phyloP scores from a whole-genome alignment of 2,797 vertebrate species.

The Coregonus suidteri region DNA sequence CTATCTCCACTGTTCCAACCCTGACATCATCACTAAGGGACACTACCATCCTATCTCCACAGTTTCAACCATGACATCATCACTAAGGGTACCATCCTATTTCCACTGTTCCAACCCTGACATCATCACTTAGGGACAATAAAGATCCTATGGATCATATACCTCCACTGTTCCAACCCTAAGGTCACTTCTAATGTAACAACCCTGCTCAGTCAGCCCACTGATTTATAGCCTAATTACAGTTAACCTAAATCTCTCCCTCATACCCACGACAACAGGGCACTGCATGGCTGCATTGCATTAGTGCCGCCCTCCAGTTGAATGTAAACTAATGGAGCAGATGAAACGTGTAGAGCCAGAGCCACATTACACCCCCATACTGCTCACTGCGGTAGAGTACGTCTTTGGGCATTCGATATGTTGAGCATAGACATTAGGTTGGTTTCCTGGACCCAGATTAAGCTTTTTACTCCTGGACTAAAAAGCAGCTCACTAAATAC shows the following conservation, averaged over 20 bases:
- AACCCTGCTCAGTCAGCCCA: neutral
- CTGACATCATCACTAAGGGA: too few relatives aligned
- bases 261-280: constrained; percentile 8
- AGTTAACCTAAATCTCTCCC: constrained; percentile 28
- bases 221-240: constrained; percentile 41
- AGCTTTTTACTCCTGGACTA: neutral
- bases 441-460: neutral
- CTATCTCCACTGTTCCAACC: too few relatives aligned
- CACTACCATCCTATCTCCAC: too few relatives aligned
- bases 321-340: neutral
- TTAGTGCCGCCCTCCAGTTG: constrained; percentile 22
- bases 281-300: neutral
- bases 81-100: too few relatives aligned
- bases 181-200: neutral
- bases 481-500: neutral
- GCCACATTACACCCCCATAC: constrained; percentile 11
- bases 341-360: neutral
- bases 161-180: too few relatives aligned
- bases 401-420: neutral
- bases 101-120: too few relatives aligned
- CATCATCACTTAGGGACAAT: too few relatives aligned
- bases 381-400: neutral
- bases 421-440: neutral
- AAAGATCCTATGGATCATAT: too few relatives aligned
- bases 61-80: too few relatives aligned